Percentiles rank a stretch among this genome's conserved stretches.
phyloP scores from a whole-genome alignment of 1,140 invertebrate species.

The honey bee (Apis mellifera) region Amel_HAv3.1 CM009935.2:7434501-7435000 shows the following conservation, averaged over 20 bases:
- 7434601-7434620: slow-evolving; percentile 89
- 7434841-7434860: slow-evolving; percentile 93
- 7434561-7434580: slow-evolving; percentile 89
- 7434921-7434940: slow-evolving; percentile 89
- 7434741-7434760: too few species aligned
- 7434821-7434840: slow-evolving; percentile 93
- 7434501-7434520: slow-evolving; percentile 92
- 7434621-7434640: slow-evolving; percentile 90
- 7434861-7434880: slow-evolving; percentile 91
- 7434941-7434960: slow-evolving; percentile 86
- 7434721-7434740: too few species aligned
- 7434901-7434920: slow-evolving; percentile 92
- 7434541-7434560: slow-evolving; percentile 92
- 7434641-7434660: slow-evolving; percentile 83
- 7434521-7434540: slow-evolving; percentile 90
- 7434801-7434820: slow-evolving; percentile 87
- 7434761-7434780: background rate
- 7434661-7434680: background rate
- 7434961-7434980: slow-evolving; percentile 90
- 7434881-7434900: slow-evolving; percentile 91
- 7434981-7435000: slow-evolving; percentile 86
- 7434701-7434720: too few species aligned
- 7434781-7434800: slow-evolving; percentile 87
- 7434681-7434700: background rate
- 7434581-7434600: slow-evolving; percentile 88